phyloP scores from a whole-genome alignment of 2,113 vertebrate genomes.

The Sebastes fasciatus region DNA sequence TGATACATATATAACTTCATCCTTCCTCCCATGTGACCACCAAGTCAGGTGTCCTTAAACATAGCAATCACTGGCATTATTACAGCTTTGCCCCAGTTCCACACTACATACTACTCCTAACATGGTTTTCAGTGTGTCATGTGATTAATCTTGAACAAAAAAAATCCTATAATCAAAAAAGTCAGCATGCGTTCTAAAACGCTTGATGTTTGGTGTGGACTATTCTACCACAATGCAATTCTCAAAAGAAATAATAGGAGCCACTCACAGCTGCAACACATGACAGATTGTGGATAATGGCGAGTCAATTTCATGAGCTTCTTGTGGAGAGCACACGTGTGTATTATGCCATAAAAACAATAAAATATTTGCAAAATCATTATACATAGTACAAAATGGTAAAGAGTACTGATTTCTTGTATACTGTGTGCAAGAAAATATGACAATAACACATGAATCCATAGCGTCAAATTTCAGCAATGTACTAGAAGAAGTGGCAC shows the following conservation, averaged over 20 bases:
- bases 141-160: background rate
- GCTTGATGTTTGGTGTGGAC: too few relatives aligned
- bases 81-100: background rate
- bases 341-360: background rate
- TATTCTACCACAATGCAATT: background rate
- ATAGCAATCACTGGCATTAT: background rate
- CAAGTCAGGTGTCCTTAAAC: background rate
- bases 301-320: background rate
- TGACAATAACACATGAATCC: background rate
- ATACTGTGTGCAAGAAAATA: background rate
- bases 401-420: background rate
- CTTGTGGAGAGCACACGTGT: too few relatives aligned
- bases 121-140: background rate
- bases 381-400: background rate
- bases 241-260: background rate
- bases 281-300: background rate
- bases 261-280: background rate
- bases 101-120: background rate
- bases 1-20: background rate
- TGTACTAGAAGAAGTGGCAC: background rate
- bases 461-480: background rate
- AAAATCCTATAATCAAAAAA: slow-evolving; percentile 2
- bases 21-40: background rate
- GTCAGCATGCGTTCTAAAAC: background rate
- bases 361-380: background rate